Percentiles rank a stretch among this genome's conserved stretches.
phyloP scores from a whole-genome alignment of 2,888 invertebrate species.

The Drosophila maculinotata region DNA sequence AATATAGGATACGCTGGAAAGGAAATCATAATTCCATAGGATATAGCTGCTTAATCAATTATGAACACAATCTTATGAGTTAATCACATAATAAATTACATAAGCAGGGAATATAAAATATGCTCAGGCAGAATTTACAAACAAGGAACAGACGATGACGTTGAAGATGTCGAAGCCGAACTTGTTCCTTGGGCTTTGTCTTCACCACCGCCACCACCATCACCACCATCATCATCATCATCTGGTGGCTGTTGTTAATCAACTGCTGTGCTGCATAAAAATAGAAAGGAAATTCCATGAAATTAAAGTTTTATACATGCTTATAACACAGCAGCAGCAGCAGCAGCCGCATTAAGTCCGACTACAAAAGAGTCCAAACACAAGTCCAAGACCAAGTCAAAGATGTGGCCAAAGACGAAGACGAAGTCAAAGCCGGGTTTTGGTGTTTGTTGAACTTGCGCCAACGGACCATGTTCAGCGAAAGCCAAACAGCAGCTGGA shows the following conservation, averaged over 20 bases:
- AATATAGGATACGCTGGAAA: too few species aligned
- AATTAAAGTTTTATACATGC: conserved; percentile 66
- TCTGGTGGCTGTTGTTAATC: conserved; percentile 47
- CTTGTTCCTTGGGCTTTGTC: conserved; percentile 30
- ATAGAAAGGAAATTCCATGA: conserved; percentile 78
- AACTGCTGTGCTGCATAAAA: conserved; percentile 66
- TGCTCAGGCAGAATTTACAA: conserved; percentile 14
- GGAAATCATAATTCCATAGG: not conserved
- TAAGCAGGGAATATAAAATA: not conserved
- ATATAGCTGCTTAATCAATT: not conserved
- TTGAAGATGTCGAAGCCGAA: conserved; percentile 1
- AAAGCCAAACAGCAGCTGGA: conserved; percentile 53
- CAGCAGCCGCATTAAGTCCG: not conserved
- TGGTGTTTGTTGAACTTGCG: conserved; percentile 58
- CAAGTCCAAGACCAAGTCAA: conserved; percentile 33
- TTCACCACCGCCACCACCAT: conserved; percentile 5
- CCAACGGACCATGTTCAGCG: conserved; percentile 17
- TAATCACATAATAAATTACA: conserved; percentile 9
- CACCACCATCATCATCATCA: conserved; percentile 10
- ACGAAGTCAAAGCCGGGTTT: conserved; percentile 39
- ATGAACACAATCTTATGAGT: not conserved
- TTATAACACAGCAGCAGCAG: conserved; percentile 29
- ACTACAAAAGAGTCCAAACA: conserved; percentile 1
- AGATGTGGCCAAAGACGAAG: conserved; percentile 13
- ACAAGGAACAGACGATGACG: conserved; percentile 15